phyloP scores from a whole-genome alignment of 2,113 vertebrate species.

The Archilochus colubris region DNA sequence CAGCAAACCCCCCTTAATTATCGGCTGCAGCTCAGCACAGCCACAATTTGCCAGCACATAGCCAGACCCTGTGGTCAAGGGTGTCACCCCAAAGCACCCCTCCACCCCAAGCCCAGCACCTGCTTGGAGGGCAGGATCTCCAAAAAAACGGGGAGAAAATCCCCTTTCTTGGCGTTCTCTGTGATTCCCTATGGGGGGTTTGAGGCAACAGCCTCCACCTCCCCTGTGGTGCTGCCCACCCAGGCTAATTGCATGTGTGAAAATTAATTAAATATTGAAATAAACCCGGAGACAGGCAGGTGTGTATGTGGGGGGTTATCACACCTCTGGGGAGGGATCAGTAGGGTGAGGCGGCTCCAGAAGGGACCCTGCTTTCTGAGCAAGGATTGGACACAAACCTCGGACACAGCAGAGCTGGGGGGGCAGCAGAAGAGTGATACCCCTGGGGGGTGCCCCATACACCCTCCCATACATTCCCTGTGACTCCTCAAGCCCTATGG shows the following conservation, averaged over 20 bases:
- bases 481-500: too few relatives aligned
- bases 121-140: background rate
- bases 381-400: background rate
- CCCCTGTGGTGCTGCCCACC: background rate
- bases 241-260: background rate
- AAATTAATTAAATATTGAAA: background rate
- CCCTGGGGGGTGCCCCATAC: background rate
- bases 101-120: rapidly evolving
- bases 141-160: background rate
- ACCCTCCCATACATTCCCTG: background rate
- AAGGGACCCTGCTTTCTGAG: background rate
- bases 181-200: rapidly evolving
- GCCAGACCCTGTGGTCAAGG: background rate
- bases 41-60: rapidly evolving
- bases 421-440: background rate
- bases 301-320: too few relatives aligned
- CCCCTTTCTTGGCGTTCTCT: background rate
- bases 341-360: too few relatives aligned
- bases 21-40: background rate
- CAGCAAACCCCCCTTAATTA: background rate
- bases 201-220: background rate
- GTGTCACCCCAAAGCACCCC: background rate
- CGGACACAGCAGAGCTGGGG: rapidly evolving
- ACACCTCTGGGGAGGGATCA: background rate
- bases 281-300: background rate